Conservation (phyloP, 1,140 invertebrate genomes). For the Brevipalpus yothersi region DNA sequence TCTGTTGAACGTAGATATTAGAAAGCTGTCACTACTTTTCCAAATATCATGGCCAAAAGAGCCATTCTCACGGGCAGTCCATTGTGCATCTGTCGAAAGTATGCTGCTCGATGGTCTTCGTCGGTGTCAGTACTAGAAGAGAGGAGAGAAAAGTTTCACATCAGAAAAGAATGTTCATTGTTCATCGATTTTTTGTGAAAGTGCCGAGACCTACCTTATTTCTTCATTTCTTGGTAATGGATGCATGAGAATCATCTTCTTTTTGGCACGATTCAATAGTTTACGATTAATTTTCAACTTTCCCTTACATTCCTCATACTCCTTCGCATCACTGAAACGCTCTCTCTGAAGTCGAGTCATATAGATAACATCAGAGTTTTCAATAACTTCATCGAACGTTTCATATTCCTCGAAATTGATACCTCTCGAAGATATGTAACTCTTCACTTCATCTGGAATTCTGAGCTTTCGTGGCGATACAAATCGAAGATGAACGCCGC, state of each 20-base stretch:
- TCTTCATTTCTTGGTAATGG: slow-evolving; percentile 82
- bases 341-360: slow-evolving; percentile 94
- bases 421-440: slow-evolving; percentile 48
- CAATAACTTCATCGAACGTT: slow-evolving; percentile 53
- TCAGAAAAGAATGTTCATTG: slow-evolving; percentile 4
- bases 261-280: slow-evolving; percentile 77
- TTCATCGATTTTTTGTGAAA: no score
- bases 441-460: slow-evolving; percentile 64
- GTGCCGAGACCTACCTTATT: slow-evolving; percentile 32
- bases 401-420: slow-evolving; percentile 43
- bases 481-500: slow-evolving; percentile 66
- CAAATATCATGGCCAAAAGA: slow-evolving; percentile 67
- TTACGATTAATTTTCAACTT: slow-evolving; percentile 72
- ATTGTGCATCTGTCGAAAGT: slow-evolving; percentile 90
- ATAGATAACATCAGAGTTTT: slow-evolving; percentile 85
- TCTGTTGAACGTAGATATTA: neutral
- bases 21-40: slow-evolving; percentile 16
- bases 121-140: slow-evolving; percentile 53
- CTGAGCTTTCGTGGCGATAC: slow-evolving; percentile 58
- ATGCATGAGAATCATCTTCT: slow-evolving; percentile 88
- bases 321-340: slow-evolving; percentile 52
- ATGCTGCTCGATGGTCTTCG: slow-evolving; percentile 80
- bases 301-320: slow-evolving; percentile 68
- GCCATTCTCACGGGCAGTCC: slow-evolving; percentile 98
- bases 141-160: slow-evolving; percentile 7